Conservation (phyloP, 2,888 invertebrate genomes). For the Diarsia mendica region DNA sequence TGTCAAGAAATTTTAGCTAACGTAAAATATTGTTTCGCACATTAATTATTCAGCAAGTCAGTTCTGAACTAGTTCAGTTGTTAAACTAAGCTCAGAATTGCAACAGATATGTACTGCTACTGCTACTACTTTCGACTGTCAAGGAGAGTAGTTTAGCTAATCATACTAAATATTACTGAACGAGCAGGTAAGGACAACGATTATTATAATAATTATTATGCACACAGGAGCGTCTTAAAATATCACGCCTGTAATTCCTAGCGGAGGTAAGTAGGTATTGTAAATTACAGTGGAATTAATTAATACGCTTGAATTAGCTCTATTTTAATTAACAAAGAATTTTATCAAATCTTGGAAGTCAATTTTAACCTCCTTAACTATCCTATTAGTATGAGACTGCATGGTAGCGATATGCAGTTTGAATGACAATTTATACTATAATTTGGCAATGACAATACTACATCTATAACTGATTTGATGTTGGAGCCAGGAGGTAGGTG, state of each 20-base stretch:
- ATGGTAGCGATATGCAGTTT: neutral
- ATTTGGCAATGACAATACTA: neutral
- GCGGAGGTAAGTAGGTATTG: too few relatives aligned
- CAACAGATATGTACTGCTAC: conserved; percentile 34
- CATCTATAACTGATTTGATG: neutral
- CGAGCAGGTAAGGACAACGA: conserved; percentile 7
- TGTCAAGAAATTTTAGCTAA: neutral
- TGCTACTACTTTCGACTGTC: conserved; percentile 37
- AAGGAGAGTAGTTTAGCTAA: conserved; percentile 43
- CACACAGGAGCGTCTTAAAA: neutral
- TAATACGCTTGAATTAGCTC: too few relatives aligned
- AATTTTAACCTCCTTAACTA: neutral
- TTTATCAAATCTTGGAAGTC: neutral
- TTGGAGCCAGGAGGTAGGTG: neutral
- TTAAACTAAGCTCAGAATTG: conserved; percentile 26
- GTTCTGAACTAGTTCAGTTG: neutral
- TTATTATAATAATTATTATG: neutral
- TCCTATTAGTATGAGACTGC: neutral
- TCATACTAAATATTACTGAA: conserved; percentile 37
- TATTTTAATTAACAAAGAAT: too few relatives aligned
- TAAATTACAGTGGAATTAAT: too few relatives aligned
- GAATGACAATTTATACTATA: neutral
- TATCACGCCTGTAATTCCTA: too few relatives aligned
- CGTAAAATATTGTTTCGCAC: neutral
- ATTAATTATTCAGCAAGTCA: conserved; percentile 13